Base-by-base conservation (phyloP, 2,113 vertebrate genomes). In the Abramis brama region DNA sequence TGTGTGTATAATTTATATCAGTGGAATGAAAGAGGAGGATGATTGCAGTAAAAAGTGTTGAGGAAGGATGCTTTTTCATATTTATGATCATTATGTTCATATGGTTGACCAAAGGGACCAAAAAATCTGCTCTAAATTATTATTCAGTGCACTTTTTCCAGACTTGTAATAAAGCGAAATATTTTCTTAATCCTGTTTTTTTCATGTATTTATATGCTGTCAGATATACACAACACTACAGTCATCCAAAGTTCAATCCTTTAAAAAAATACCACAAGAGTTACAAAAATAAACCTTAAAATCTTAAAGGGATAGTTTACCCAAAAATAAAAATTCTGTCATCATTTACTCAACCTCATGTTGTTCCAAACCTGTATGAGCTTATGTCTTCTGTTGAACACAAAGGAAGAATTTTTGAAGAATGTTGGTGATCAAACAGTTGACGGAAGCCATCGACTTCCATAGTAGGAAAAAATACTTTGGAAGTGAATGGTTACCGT, bases 1-100 rank as follows among this genome's bases (percentile, higher is more conserved):
- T 91, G 87, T 52, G 88, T 89, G 30, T 68, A 79, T 66, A 66
- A 79, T 84, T 80, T 76, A 59, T 78, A 73, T 73, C 74, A 88
- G 17, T 43, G 85, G 90, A 92, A 85, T 90, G 87, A 62, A 52
- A 21, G 75, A 75, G 52, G 30, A 74, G 83, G 45, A 77, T 75
- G 3, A 36, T 21, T 89, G 15, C 19, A 79, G 59, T 36, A 86
- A 70, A 83, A 2, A 77, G 85, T 87, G 82, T 43, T 30, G 57
- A 7, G 12, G n/a, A 50, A 78, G 47, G 17, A 68, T 57, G 43
- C 30, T 70, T 33, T 74, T 82, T 30, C 12, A 36, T 45, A 43
- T 75, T 62, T 59, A 15, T 66, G 60, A 84, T 74, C 27, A 77
- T 70, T 75, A 81, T 87, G 12, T 50, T 39, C 36, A 60, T 0